A percentile compares a stretch with the other conserved stretches of the same genome.
Evolutionary conservation across 2,797 vertebrate species (phyloP).

Genomic region (Sebastes miniatus): DNA sequence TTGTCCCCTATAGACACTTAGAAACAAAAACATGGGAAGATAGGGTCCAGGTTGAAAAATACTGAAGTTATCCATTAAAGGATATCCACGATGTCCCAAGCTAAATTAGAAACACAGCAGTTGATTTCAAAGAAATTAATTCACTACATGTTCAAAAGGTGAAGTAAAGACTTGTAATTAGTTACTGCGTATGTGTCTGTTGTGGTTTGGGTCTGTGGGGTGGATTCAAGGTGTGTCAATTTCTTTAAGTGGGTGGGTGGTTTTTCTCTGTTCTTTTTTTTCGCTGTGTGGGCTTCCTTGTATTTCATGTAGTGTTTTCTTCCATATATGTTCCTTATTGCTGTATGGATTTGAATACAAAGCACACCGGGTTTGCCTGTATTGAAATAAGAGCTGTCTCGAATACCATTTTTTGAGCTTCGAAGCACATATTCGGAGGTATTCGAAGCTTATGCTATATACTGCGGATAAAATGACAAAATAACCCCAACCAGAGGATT

Average conservation of each 20-base stretch:
- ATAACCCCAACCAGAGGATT: neutral
- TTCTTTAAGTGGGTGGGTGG: neutral
- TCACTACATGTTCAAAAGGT: neutral
- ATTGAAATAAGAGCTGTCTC: neutral
- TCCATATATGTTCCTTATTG: neutral
- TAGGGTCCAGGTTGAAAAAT: too few species aligned
- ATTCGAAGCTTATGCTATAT: neutral
- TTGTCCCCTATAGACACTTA: too few species aligned
- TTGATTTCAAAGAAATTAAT: too few species aligned
- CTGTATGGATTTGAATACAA: neutral
- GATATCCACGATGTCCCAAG: too few species aligned
- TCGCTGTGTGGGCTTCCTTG: neutral
- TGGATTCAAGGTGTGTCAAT: conserved; percentile 4
- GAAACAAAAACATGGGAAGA: too few species aligned
- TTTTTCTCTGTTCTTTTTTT: neutral
- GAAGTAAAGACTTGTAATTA: neutral
- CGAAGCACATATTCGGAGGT: too few species aligned
- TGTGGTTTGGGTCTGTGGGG: neutral
- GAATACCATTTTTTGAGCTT: too few species aligned
- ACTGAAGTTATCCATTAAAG: too few species aligned
- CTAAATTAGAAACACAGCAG: too few species aligned
- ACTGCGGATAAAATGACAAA: neutral
- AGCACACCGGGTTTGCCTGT: neutral
- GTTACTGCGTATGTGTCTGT: neutral
- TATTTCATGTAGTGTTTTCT: neutral